Evolutionary conservation across 2,888 invertebrate genomes (phyloP).

Genomic region (Hemaris fuciformis): DNA sequence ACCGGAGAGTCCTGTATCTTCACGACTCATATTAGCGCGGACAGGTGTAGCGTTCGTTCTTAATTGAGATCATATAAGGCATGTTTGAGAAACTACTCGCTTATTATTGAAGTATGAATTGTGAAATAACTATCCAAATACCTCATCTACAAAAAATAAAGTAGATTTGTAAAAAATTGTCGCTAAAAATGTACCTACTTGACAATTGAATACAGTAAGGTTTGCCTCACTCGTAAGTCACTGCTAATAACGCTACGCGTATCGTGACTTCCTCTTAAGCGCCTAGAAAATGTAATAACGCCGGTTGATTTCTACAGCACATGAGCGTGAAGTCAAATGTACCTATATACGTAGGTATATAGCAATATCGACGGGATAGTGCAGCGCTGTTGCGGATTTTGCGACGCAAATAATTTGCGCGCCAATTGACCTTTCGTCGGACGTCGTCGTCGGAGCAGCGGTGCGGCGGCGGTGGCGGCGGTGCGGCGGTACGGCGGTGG

Average conservation of each 20-base stretch:
- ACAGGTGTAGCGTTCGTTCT: background rate
- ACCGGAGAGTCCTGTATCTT: background rate
- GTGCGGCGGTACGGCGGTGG: slow-evolving; percentile 64
- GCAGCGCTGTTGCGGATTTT: slow-evolving; percentile 68
- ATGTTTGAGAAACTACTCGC: background rate
- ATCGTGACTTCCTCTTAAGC: slow-evolving; percentile 2
- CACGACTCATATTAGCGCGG: background rate
- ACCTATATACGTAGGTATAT: background rate
- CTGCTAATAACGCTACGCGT: background rate
- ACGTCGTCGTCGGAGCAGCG: slow-evolving; percentile 60
- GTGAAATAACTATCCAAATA: too few relatives aligned
- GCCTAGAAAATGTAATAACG: background rate
- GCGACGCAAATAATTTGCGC: slow-evolving; percentile 81
- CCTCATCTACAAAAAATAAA: background rate
- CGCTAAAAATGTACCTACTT: background rate
- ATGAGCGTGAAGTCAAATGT: background rate
- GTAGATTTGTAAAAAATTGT: background rate
- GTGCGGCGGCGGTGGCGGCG: slow-evolving; percentile 61
- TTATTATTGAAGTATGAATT: too few relatives aligned
- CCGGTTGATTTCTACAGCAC: slow-evolving; percentile 1
- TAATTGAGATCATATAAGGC: background rate
- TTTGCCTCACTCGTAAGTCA: background rate
- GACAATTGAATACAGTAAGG: background rate
- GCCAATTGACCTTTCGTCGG: slow-evolving; percentile 81
- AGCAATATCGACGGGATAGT: slow-evolving; percentile 47